Evolutionary conservation across 1,140 invertebrate species (phyloP).

Genomic region (Probaryconus sp.): DNA sequence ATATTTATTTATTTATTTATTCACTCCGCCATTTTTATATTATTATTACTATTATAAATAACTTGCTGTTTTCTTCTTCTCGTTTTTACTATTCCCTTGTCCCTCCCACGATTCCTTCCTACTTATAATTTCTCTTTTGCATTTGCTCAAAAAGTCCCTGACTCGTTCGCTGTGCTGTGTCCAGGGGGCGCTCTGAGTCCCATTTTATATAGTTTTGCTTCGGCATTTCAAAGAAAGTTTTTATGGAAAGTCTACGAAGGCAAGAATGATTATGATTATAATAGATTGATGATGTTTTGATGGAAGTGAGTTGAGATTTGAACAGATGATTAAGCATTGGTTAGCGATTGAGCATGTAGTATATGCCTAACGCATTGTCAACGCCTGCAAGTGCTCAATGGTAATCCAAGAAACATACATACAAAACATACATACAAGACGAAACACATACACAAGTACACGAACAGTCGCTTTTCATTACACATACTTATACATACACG

Average conservation of each 20-base stretch:
- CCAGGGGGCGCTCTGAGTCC: too few relatives aligned
- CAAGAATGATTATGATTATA: conserved; percentile 13
- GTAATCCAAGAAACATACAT: conserved; percentile 29
- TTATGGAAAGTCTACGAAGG: conserved; percentile 42
- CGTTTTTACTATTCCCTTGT: conserved; percentile 4
- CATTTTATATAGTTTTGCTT: too few relatives aligned
- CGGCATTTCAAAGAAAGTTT: conserved; percentile 52
- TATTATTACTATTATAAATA: neutral
- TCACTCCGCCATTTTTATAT: neutral
- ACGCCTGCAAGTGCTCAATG: conserved; percentile 59
- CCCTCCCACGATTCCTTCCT: neutral
- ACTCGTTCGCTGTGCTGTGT: too few relatives aligned
- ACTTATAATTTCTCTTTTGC: neutral
- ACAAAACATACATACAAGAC: conserved; percentile 6
- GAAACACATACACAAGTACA: conserved; percentile 1
- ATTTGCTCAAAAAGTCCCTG: neutral
- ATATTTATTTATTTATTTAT: conserved; percentile 39
- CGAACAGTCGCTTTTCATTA: too few relatives aligned
- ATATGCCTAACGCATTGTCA: conserved; percentile 60
- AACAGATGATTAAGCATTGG: too few relatives aligned
- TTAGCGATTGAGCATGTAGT: conserved; percentile 25
- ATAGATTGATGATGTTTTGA: conserved; percentile 30
- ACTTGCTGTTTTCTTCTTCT: neutral
- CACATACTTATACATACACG: too few relatives aligned
- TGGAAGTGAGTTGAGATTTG: neutral